These are phyloP conservation scores for Anguilla pacifica DNA, from an alignment of 2,797 vertebrate species.

Conservation along the genomic window DNA sequence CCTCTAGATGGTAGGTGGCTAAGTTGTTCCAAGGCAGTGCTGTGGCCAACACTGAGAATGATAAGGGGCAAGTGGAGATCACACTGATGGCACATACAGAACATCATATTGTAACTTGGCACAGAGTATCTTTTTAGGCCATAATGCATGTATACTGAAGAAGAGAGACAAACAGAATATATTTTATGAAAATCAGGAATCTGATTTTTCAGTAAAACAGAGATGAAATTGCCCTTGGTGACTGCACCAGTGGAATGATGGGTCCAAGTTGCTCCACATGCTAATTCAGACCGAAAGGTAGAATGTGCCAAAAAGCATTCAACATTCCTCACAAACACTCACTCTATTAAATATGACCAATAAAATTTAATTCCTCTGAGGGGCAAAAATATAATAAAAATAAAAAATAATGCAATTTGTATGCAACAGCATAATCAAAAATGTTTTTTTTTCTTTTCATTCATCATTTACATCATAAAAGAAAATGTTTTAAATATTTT, in stretches of 20 bases:
- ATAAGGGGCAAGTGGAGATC: not conserved
- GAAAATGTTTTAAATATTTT: constrained; percentile 66
- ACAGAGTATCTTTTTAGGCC: constrained; percentile 39
- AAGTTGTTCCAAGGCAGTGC: not conserved
- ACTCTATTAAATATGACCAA: constrained; percentile 34
- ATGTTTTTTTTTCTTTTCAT: constrained; percentile 46
- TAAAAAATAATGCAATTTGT: constrained; percentile 49
- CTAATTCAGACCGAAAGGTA: constrained; percentile 30
- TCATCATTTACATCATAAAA: constrained; percentile 57
- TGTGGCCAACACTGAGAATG: not conserved
- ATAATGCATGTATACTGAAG: not conserved
- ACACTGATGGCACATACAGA: constrained; percentile 62
- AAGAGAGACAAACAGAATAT: not conserved
- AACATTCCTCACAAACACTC: constrained; percentile 28
- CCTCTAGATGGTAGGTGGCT: not conserved
- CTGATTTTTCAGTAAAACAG: not conserved
- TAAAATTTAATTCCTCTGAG: constrained; percentile 42
- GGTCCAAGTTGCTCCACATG: constrained; percentile 23
- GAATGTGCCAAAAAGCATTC: constrained; percentile 39
- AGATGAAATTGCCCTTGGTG: not conserved
- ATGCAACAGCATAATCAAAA: constrained; percentile 58
- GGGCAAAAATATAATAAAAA: constrained; percentile 53
- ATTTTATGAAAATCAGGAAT: not conserved
- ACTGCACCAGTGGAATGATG: constrained; percentile 25
- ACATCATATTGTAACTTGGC: constrained; percentile 40